Base-by-base conservation (phyloP, 2,113 vertebrate species). In the Rutilus rutilus region DNA sequence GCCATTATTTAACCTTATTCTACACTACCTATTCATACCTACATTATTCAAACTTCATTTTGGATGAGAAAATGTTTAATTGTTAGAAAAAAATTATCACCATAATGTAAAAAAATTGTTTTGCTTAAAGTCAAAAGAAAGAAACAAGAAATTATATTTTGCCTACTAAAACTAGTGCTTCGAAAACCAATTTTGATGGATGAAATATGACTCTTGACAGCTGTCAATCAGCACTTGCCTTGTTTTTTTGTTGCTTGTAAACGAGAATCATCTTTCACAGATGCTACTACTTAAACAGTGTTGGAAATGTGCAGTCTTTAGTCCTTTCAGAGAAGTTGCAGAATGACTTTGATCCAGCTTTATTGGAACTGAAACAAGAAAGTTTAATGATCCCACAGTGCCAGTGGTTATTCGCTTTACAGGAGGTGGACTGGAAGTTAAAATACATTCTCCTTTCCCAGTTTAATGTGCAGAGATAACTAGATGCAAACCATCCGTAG, bases 281-380 rank as follows among this genome's bases (percentile, higher is more conserved):
- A 33, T 33, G 33, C 33, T 33, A 4, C 42, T 47, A 15, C 73
- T 75, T 50, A 30, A 23, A 33, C 27, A 8, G 7, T 21, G 25
- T 12, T 15, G 42, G 50, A 54, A 80, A 8, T 39, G 19, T 8
- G 7, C 52, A 11, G 14, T 33, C 11, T 27, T 82, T 69, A 69
- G 80, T 33, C 64, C 23, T 80, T 62, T 57, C 50, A 50, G 17
- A 59, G 27, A 57, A 57, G 54, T 78, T 54, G 45, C 80, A 36
- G 17, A 54, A 69, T 54, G 80, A 82, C 80, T 81, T 81, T 52
- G 64, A 52, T 69, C 45, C 25, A 82, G 54, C 45, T 69, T 82
- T 69, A 52, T 47, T 82, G 59, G 39, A 82, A 36, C 60, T 1
- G 15, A 82, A 67, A 65, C 42, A 21, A 65, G 60, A 50, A 21